phyloP scores from a whole-genome alignment of 2,113 vertebrate species.

The Mus musculus region DNA sequence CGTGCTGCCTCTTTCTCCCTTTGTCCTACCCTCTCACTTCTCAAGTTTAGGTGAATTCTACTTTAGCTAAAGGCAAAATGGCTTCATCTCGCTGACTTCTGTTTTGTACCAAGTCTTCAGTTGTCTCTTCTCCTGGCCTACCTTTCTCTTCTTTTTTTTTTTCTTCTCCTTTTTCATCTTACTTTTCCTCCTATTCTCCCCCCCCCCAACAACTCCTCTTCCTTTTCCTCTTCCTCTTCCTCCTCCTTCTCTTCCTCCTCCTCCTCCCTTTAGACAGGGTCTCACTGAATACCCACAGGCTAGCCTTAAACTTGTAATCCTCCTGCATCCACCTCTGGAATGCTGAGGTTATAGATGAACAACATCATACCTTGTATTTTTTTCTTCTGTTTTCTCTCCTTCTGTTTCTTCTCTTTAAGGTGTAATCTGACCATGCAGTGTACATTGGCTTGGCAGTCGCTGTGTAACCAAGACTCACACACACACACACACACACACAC shows the following conservation, averaged over 20 bases:
- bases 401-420: neutral
- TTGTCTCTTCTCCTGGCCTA: neutral
- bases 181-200: neutral
- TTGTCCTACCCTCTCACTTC: neutral
- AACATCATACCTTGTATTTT: neutral
- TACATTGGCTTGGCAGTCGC: neutral
- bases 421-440: neutral
- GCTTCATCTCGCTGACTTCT: neutral
- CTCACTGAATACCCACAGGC: neutral
- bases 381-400: neutral
- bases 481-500: too few relatives aligned
- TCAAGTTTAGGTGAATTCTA: conserved; percentile 21
- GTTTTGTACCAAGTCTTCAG: neutral
- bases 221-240: neutral
- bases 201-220: neutral
- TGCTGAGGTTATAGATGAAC: too few relatives aligned
- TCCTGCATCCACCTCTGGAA: neutral
- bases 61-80: neutral
- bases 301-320: neutral
- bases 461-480: neutral
- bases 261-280: neutral
- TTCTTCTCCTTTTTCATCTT: neutral
- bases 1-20: neutral
- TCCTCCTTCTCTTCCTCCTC: neutral
- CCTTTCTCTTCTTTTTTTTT: neutral